A percentile compares a stretch with the other conserved stretches of the same genome.
These are phyloP conservation scores for Meleagris gallopavo DNA, from an alignment of 2,113 vertebrate species.

Conservation along the genomic window DNA sequence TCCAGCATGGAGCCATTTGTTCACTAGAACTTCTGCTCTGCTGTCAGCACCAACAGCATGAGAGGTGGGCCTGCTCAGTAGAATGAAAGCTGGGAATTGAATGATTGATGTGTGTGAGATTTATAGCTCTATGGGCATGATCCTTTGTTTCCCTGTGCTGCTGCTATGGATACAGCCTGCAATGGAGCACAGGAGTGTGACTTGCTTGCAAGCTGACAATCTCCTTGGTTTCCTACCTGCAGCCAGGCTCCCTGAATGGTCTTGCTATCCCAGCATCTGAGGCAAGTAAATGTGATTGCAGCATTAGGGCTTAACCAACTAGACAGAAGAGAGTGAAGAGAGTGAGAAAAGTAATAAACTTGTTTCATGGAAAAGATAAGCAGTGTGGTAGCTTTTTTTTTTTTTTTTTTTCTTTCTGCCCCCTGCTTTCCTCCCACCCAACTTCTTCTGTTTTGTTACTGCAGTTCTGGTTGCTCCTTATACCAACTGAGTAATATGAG, in stretches of 20 bases:
- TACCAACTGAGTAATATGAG: not conserved
- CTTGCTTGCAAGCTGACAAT: not conserved
- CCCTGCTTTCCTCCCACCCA: too few relatives aligned
- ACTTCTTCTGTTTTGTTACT: not conserved
- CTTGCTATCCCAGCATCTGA: accelerated
- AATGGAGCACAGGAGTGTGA: not conserved
- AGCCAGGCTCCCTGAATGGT: not conserved
- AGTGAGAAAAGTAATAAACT: not conserved
- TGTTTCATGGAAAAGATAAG: accelerated
- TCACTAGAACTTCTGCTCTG: not conserved
- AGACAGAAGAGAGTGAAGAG: not conserved
- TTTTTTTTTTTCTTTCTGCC: not conserved
- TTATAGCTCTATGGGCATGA: not conserved
- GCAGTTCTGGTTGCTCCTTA: not conserved
- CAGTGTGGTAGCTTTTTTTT: not conserved
- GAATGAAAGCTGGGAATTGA: not conserved
- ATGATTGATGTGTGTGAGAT: not conserved
- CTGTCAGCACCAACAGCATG: not conserved
- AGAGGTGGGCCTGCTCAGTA: not conserved
- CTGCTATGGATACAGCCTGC: not conserved
- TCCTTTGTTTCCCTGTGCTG: not conserved
- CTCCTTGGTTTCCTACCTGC: not conserved
- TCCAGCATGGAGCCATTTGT: not conserved
- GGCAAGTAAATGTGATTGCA: not conserved
- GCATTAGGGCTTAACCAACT: not conserved